phyloP scores from a whole-genome alignment of 2,888 invertebrate genomes.

The Drosophila neotestacea region DNA sequence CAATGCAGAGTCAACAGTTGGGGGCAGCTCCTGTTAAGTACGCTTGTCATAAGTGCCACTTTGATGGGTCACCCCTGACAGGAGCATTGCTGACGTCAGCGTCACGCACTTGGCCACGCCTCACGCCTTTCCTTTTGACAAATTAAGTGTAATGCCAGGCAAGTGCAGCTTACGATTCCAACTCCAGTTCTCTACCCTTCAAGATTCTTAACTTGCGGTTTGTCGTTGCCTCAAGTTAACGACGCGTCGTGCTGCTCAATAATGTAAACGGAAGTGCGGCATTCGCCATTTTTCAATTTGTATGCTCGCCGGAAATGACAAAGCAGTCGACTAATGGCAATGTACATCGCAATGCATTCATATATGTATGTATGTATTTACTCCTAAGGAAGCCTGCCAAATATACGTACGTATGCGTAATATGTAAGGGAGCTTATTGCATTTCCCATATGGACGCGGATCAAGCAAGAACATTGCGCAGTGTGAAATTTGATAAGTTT shows the following conservation, averaged over 20 bases:
- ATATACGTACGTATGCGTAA: neutral
- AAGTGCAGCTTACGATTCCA: conserved; percentile 29
- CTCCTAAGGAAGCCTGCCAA: neutral
- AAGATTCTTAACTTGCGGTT: conserved; percentile 32
- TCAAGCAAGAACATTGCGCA: conserved; percentile 12
- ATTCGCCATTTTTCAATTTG: conserved; percentile 76
- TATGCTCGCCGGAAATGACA: conserved; percentile 72
- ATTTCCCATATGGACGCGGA: conserved; percentile 51
- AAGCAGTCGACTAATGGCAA: conserved; percentile 39
- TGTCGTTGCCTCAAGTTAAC: conserved; percentile 59
- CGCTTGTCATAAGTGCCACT: conserved; percentile 50
- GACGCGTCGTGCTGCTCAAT: conserved; percentile 64
- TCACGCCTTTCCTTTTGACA: conserved; percentile 45
- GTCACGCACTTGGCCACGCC: conserved; percentile 41
- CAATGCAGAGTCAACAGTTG: conserved; percentile 30
- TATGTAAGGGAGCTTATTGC: conserved; percentile 60
- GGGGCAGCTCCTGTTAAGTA: neutral
- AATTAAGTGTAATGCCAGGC: conserved; percentile 67
- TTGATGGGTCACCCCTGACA: conserved; percentile 26
- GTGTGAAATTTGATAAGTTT: conserved; percentile 63
- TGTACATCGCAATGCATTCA: conserved; percentile 12
- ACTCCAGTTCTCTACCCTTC: neutral
- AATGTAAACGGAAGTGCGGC: conserved; percentile 71
- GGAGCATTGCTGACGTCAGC: conserved; percentile 65
- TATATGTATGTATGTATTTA: conserved; percentile 4